Conservation (phyloP, 2,888 invertebrate genomes). For the Laothoe populi region DNA sequence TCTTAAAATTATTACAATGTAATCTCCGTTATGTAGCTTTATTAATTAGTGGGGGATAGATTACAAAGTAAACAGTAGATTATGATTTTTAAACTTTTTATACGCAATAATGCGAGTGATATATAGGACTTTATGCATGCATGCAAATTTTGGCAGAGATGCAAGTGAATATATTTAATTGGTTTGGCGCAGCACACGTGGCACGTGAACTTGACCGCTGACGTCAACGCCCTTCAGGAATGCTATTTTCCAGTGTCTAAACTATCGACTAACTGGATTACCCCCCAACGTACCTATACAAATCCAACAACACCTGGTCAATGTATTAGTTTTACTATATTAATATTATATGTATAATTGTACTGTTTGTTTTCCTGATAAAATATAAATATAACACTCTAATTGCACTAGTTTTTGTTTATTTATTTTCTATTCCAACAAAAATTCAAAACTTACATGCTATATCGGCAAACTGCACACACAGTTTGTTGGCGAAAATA, state of each 20-base stretch:
- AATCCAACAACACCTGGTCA: no score
- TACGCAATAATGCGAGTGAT: not conserved
- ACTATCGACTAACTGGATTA: constrained; percentile 7
- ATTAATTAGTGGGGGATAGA: not conserved
- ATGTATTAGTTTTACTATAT: no score
- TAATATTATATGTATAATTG: no score
- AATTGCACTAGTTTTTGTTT: no score
- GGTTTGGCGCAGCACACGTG: constrained; percentile 43
- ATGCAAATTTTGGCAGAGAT: constrained; percentile 13
- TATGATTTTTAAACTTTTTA: not conserved
- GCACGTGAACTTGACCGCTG: constrained; percentile 55
- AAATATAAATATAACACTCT: no score
- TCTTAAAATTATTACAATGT: not conserved
- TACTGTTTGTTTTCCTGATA: no score
- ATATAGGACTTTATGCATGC: not conserved
- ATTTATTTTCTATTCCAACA: no score
- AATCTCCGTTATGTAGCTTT: not conserved
- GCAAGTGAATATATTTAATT: constrained; percentile 36
- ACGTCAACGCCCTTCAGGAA: constrained; percentile 27
- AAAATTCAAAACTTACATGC: no score
- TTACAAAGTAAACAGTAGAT: constrained; percentile 1
- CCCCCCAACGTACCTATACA: not conserved
- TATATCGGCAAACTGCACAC: no score
- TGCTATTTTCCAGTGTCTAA: constrained; percentile 11
- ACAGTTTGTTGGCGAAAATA: no score